These are phyloP conservation scores for Python bivittatus DNA, from an alignment of 2,113 vertebrate genomes.

Conservation along the genomic window DNA sequence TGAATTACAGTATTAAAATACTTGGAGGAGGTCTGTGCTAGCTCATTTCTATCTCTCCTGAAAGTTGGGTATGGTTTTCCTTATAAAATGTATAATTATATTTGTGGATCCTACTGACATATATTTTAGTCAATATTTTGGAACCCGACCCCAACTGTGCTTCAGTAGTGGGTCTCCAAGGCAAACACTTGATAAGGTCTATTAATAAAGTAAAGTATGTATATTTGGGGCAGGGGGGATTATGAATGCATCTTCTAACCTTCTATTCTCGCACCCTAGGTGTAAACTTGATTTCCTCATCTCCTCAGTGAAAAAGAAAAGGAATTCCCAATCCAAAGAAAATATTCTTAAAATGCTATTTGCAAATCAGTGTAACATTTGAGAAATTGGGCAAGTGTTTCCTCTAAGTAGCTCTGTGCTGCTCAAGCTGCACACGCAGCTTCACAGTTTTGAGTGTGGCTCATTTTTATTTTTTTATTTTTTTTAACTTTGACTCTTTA, in stretches of 20 bases:
- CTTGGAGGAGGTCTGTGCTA: background rate
- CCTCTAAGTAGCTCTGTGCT: background rate
- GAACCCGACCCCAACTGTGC: too few species aligned
- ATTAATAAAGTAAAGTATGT: background rate
- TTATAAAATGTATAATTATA: background rate
- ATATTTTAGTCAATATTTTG: background rate
- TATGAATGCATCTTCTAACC: background rate
- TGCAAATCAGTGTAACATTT: background rate
- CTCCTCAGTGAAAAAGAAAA: background rate
- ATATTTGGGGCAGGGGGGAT: background rate
- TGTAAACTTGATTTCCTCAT: background rate
- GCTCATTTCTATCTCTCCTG: background rate
- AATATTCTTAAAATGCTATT: conserved; percentile 2
- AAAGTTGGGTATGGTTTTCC: background rate
- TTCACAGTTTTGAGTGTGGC: background rate
- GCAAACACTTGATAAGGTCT: background rate
- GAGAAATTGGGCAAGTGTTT: background rate
- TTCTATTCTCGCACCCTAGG: background rate
- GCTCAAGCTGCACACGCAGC: background rate
- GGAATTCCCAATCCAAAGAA: background rate
- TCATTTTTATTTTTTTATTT: background rate
- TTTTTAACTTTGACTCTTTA: background rate
- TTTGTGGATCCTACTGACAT: background rate
- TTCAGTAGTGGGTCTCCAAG: background rate
- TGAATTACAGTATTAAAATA: background rate